These are phyloP conservation scores for Botia kubotai DNA, from an alignment of 2,797 vertebrate species.

Conservation along the genomic window DNA sequence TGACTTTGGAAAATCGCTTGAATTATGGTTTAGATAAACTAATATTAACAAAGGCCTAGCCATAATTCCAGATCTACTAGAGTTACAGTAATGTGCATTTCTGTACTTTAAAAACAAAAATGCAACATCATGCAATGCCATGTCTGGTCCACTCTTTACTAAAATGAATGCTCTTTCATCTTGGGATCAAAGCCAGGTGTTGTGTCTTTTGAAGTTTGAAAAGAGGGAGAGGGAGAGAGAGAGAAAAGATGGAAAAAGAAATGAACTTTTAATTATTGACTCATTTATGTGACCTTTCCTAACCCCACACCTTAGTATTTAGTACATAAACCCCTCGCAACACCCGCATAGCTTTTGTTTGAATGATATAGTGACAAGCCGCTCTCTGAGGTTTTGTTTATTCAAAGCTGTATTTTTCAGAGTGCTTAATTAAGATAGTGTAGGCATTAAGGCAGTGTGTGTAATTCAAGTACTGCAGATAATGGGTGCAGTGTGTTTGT, in stretches of 20 bases:
- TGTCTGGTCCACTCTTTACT: slow-evolving; percentile 41
- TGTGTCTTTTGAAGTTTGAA: slow-evolving; percentile 50
- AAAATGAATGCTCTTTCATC: slow-evolving; percentile 60
- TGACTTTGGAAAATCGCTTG: neutral
- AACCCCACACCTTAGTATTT: slow-evolving; percentile 6
- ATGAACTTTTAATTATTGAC: slow-evolving; percentile 24
- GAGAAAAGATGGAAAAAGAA: slow-evolving; percentile 14
- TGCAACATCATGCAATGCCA: slow-evolving; percentile 38
- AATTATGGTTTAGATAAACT: slow-evolving; percentile 7
- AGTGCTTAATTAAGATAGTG: slow-evolving; percentile 22
- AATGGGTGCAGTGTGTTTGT: slow-evolving; percentile 34
- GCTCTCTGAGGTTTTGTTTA: neutral
- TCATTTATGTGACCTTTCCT: slow-evolving; percentile 17
- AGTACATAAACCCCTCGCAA: neutral
- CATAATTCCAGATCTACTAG: neutral
- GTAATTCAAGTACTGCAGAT: slow-evolving; percentile 18
- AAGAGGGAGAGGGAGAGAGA: slow-evolving; percentile 22
- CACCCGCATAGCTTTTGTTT: neutral
- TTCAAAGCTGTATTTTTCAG: neutral
- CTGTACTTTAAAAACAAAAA: slow-evolving; percentile 29
- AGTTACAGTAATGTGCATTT: slow-evolving; percentile 32
- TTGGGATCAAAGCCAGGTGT: slow-evolving; percentile 58
- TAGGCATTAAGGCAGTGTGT: slow-evolving; percentile 25
- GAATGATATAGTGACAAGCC: neutral
- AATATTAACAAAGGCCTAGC: neutral